Base-by-base conservation (phyloP, 64 coral and sea anemone species). In the Montipora capricornis region DNA sequence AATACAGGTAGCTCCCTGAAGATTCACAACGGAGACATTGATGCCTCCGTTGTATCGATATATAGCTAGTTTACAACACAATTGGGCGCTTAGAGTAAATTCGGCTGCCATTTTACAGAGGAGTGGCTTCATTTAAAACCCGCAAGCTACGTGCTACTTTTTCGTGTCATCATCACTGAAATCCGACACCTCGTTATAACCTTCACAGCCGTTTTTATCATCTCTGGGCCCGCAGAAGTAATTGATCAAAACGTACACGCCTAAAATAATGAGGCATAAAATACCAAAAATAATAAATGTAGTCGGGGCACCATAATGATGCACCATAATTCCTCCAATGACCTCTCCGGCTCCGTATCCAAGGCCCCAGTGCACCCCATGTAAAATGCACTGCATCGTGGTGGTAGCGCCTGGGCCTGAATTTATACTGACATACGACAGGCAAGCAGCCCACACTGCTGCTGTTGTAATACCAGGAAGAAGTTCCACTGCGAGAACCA, bases 271-370 rank as follows among this genome's bases (percentile, higher is more conserved):
- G 19, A 98, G 73, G 29, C 98, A 99, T 7, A 99, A 73, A 74
- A 88, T 67, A 9, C 98, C 98, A 68, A 99, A 99, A 17, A 99
- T 93, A 6, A 99, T 88, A 45, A 99, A 99, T 15, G 98, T 99
- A 5, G 88, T 93, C 7, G 95, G 98, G 5, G 98, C 95, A 12
- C 98, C 98, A 46, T 94, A 99, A 60, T 96, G 95, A 49, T 99
- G 98, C 16, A 99, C 98, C 95, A 99, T 93, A 16, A 99, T 87
- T 49, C 98, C 98, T 0, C 98, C 98, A 50, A 99, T 99, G 14
- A 99, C 95, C 82, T 99, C 98, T 9, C 98, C 98, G 8, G 98
- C 98, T 24, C 98, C 98, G 73, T 99, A 99, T n/a, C 98, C 98
- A 61, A 99, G 95, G 47, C 98, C 98, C 98, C 98, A 99, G 85